A percentile compares a stretch with the other conserved stretches of the same genome.
Evolutionary conservation across 2,113 vertebrate genomes (phyloP).

Genomic region (Halichoeres trimaculatus): DNA sequence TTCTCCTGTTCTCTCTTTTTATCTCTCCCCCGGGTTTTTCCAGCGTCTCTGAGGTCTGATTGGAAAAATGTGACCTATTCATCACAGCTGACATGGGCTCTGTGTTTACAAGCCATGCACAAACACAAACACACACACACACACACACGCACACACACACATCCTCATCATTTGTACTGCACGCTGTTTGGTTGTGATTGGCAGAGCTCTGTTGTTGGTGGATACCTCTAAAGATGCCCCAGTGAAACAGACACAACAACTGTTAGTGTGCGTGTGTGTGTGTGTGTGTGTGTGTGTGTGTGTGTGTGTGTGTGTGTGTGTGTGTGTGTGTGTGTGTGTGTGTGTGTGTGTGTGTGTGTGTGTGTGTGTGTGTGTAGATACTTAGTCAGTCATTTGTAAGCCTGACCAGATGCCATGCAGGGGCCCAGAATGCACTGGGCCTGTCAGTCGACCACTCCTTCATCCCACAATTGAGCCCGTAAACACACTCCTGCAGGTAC

Average conservation of each 20-base stretch:
- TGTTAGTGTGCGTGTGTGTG: conserved; percentile 7
- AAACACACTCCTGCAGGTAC: conserved; percentile 62
- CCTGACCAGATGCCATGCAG: conserved; percentile 70
- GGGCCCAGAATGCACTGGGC: conserved; percentile 37
- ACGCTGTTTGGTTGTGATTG: conserved; percentile 53
- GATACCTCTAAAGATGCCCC: conserved; percentile 6
- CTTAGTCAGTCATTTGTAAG: conserved; percentile 82
- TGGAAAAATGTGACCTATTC: conserved; percentile 74
- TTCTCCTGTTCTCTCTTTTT: conserved; percentile 20
- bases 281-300: conserved; percentile 22
- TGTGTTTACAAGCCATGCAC: conserved; percentile 54
- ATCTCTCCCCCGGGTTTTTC: conserved; percentile 16
- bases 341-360: conserved; percentile 25
- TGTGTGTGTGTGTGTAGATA: conserved; percentile 61
- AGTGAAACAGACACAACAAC: conserved; percentile 53
- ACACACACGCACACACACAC: neutral
- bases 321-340: conserved; percentile 30
- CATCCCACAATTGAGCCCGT: conserved; percentile 38
- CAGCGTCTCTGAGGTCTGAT: conserved; percentile 62
- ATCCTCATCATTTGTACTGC: conserved; percentile 37
- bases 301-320: conserved; percentile 23
- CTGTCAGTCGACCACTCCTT: conserved; percentile 71
- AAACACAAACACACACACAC: conserved; percentile 21
- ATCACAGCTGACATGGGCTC: conserved; percentile 65
- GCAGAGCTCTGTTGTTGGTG: conserved; percentile 30